Conservation (phyloP, 1,140 invertebrate genomes). For the Drosophila dunni region DNA sequence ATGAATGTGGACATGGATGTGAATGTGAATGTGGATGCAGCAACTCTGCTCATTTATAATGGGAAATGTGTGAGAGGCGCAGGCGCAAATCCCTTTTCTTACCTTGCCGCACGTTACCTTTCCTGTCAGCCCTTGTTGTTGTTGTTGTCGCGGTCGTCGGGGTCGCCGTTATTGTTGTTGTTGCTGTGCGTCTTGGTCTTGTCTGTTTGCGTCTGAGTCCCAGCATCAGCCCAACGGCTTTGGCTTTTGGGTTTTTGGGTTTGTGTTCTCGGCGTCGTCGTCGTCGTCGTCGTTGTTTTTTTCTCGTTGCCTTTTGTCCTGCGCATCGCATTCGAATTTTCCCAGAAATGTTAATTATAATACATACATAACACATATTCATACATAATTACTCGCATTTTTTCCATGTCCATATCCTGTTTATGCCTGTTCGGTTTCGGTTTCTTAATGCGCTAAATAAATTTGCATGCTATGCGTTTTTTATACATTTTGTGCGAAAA, state of each 20-base stretch:
- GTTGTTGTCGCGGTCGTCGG: constrained; percentile 43
- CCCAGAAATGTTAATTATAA: constrained; percentile 83
- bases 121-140: constrained; percentile 45
- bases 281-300: constrained; percentile 12
- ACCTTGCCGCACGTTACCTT: constrained; percentile 50
- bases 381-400: constrained; percentile 80
- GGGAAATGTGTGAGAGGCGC: constrained; percentile 53
- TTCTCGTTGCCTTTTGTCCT: constrained; percentile 66
- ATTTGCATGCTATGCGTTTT: constrained; percentile 74
- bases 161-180: constrained; percentile 39
- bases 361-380: constrained; percentile 70
- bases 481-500: constrained; percentile 32
- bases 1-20: neutral
- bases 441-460: constrained; percentile 77
- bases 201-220: constrained; percentile 38
- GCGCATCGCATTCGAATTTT: constrained; percentile 81
- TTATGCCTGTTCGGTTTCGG: constrained; percentile 52
- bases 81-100: constrained; percentile 71
- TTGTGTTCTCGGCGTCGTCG: constrained; percentile 4
- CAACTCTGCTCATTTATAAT: constrained; percentile 55
- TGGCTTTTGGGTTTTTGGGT: constrained; percentile 24
- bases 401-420: constrained; percentile 74
- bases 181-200: constrained; percentile 50
- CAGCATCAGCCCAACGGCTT: constrained; percentile 47
- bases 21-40: constrained; percentile 15